Conservation (phyloP, 1,140 invertebrate species). For the Cataglyphis hispanica region DNA sequence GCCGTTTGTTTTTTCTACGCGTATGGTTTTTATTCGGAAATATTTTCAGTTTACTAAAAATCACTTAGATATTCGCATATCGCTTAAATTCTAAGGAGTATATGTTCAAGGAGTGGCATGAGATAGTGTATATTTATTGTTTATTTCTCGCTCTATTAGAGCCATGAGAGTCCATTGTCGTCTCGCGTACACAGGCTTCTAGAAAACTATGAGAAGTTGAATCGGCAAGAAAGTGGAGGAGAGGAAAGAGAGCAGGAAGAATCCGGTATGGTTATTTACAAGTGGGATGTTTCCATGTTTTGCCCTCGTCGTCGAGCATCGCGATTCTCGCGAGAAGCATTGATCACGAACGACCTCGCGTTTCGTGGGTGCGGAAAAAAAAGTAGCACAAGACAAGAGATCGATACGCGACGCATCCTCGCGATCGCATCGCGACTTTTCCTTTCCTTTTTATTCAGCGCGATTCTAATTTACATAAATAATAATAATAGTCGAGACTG, state of each 20-base stretch:
- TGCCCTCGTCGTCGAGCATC: not conserved
- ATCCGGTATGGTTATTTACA: conserved; percentile 76
- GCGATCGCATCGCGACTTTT: not conserved
- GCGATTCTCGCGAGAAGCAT: not conserved
- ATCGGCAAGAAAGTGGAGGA: conserved; percentile 30
- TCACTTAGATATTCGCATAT: conserved; percentile 64
- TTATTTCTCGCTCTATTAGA: conserved; percentile 4
- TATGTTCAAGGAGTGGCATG: conserved; percentile 33
- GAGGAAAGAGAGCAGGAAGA: conserved; percentile 19
- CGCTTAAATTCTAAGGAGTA: conserved; percentile 66
- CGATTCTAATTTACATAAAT: conserved; percentile 59
- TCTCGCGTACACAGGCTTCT: conserved; percentile 18
- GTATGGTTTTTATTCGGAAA: conserved; percentile 75
- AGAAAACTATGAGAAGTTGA: conserved; percentile 54
- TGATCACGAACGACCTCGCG: conserved; percentile 13
- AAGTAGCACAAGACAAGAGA: conserved; percentile 20
- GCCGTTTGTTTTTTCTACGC: conserved; percentile 45
- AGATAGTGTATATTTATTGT: conserved; percentile 30
- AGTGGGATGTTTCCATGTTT: conserved; percentile 61
- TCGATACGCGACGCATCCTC: conserved; percentile 19
- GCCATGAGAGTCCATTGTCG: not conserved
- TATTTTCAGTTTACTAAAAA: conserved; percentile 71
- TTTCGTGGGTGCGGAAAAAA: conserved; percentile 23
- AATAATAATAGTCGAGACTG: conserved; percentile 38
- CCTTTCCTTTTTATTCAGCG: too few species aligned